Conservation (phyloP, 1,140 invertebrate species). For the Choristoneura fumiferana region DNA sequence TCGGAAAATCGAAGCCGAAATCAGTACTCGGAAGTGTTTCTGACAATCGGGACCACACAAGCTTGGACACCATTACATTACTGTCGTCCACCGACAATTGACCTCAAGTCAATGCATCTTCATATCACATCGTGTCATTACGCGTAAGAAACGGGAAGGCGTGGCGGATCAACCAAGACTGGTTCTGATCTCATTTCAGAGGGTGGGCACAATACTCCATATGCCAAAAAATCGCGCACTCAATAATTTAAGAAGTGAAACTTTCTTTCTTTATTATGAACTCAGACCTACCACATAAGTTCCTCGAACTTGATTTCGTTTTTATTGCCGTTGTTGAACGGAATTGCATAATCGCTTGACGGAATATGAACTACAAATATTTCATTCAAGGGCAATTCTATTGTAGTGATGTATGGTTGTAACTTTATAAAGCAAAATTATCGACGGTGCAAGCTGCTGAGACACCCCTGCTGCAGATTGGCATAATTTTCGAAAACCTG, state of each 20-base stretch:
- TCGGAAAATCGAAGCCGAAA: slow-evolving; percentile 37
- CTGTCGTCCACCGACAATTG: slow-evolving; percentile 26
- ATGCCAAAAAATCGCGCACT: slow-evolving; percentile 29
- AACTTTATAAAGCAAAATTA: no score
- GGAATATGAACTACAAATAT: no score
- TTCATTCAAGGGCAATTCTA: no score
- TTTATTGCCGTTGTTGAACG: neutral
- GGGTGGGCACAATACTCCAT: slow-evolving; percentile 37
- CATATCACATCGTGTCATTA: slow-evolving; percentile 18
- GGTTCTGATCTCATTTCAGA: slow-evolving; percentile 36
- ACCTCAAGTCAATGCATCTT: slow-evolving; percentile 25
- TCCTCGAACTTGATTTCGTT: slow-evolving; percentile 22
- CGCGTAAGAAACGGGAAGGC: slow-evolving; percentile 1
- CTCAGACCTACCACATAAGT: slow-evolving; percentile 27
- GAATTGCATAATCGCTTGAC: neutral
- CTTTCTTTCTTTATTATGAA: slow-evolving; percentile 28
- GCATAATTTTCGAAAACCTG: no score
- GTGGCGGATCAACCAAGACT: slow-evolving; percentile 26
- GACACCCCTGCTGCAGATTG: no score
- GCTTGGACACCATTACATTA: slow-evolving; percentile 48
- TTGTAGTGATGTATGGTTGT: no score
- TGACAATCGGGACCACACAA: slow-evolving; percentile 39
- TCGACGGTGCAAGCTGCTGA: no score
- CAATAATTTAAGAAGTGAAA: slow-evolving; percentile 33
- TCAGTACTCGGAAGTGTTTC: slow-evolving; percentile 27